phyloP scores from a whole-genome alignment of 2,113 vertebrate species.

The Eulemur macaco region DNA sequence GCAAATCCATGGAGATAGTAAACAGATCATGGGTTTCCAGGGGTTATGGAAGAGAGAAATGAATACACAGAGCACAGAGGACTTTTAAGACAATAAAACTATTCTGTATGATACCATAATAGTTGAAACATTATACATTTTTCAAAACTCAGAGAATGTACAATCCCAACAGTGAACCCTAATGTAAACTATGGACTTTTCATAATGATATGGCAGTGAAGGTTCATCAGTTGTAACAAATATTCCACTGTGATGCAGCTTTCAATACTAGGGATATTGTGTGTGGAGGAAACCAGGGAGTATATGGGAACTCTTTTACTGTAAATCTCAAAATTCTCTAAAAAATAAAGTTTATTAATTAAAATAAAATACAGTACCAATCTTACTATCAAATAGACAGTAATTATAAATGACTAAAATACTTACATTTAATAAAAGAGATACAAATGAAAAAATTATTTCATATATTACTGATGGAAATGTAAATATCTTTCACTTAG shows the following conservation, averaged over 20 bases:
- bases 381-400: neutral
- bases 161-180: too few relatives aligned
- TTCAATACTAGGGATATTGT: neutral
- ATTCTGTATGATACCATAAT: neutral
- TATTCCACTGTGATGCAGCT: neutral
- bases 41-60: neutral
- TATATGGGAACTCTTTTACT: neutral
- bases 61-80: neutral
- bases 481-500: neutral
- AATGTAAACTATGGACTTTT: too few relatives aligned
- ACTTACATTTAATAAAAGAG: neutral
- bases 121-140: neutral
- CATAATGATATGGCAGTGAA: neutral
- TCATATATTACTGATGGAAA: neutral
- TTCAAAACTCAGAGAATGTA: neutral
- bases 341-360: neutral
- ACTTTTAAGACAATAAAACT: neutral
- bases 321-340: neutral
- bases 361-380: neutral
- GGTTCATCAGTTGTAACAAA: neutral
- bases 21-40: neutral
- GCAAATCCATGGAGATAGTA: neutral
- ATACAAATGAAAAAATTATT: neutral
- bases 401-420: neutral
- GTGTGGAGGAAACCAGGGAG: neutral